Conservation (phyloP, 2,113 vertebrate species). For the Phyllopteryx taeniolatus region DNA sequence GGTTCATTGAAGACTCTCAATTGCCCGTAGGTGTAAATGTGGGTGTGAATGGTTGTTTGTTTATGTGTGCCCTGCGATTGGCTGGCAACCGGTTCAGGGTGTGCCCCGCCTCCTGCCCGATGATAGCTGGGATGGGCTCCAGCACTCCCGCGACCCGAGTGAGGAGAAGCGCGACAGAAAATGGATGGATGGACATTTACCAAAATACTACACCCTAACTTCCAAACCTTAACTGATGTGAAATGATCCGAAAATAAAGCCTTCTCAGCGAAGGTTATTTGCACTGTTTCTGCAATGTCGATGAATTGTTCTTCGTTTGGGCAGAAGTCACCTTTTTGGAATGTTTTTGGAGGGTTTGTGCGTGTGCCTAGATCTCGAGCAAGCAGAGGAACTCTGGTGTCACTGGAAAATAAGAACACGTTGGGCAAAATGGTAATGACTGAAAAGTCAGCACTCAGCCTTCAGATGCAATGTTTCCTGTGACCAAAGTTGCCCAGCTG, state of each 20-base stretch:
- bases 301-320: not conserved
- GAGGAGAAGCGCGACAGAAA: too few species aligned
- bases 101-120: too few species aligned
- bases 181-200: not conserved
- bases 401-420: not conserved
- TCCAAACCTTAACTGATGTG: not conserved
- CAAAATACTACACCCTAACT: not conserved
- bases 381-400: not conserved
- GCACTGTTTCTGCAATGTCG: not conserved
- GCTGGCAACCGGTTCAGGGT: too few species aligned
- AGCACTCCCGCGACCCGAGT: too few species aligned
- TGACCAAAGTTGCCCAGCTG: constrained; percentile 47
- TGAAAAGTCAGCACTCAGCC: constrained; percentile 21
- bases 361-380: not conserved
- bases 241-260: not conserved
- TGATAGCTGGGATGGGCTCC: too few species aligned
- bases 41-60: too few species aligned
- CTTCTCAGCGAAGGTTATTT: not conserved
- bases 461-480: constrained; percentile 37
- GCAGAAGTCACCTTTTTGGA: not conserved
- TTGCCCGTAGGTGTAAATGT: too few species aligned
- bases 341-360: not conserved
- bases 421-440: constrained; percentile 26
- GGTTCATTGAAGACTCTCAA: too few species aligned
- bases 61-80: too few species aligned